Evolutionary conservation across 1,140 invertebrate genomes (phyloP).

Genomic region (Apis dorsata): DNA sequence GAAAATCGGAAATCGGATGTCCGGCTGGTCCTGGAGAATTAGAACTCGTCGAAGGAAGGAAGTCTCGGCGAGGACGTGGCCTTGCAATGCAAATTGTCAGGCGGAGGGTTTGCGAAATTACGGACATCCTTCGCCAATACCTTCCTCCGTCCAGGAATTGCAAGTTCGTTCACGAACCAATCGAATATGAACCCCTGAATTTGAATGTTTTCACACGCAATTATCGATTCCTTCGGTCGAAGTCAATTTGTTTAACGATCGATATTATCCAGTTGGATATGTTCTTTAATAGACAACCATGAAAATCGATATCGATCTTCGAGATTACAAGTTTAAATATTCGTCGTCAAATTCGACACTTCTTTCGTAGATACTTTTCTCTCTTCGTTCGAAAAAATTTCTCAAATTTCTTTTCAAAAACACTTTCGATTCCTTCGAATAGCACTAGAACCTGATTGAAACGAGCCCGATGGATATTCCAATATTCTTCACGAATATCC

Average conservation of each 20-base stretch:
- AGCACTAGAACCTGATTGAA: not conserved
- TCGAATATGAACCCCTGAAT: constrained; percentile 17
- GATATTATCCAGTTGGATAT: not conserved
- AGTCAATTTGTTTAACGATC: not conserved
- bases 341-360: no score
- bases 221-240: not conserved
- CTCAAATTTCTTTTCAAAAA: not conserved
- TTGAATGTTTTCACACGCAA: constrained; percentile 37
- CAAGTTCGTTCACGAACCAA: constrained; percentile 45
- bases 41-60: constrained; percentile 39
- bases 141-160: constrained; percentile 50
- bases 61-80: constrained; percentile 43
- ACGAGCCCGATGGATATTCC: not conserved
- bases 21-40: constrained; percentile 55
- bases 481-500: not conserved
- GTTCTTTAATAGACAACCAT: not conserved
- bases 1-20: constrained; percentile 47
- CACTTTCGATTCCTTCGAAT: no score
- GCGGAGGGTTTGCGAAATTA: constrained; percentile 55
- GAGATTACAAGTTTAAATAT: no score
- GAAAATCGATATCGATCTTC: no score
- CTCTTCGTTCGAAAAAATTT: not conserved
- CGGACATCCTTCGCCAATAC: constrained; percentile 49
- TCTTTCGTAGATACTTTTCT: no score
- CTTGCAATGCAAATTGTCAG: constrained; percentile 62